These are phyloP conservation scores for Brachionus calyciflorus DNA, from an alignment of 1,140 invertebrate genomes.

Conservation along the genomic window DNA sequence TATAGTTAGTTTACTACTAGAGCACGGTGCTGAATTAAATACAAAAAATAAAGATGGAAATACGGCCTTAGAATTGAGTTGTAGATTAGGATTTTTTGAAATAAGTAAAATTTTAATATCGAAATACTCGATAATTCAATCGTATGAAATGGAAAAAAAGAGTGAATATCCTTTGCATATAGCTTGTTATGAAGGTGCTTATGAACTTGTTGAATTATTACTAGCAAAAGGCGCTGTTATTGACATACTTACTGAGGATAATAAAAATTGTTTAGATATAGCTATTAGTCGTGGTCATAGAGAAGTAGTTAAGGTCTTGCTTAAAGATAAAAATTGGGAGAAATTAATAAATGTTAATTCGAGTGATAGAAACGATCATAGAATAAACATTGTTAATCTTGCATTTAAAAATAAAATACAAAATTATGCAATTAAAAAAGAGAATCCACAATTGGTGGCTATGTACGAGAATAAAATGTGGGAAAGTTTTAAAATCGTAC, in stretches of 20 bases:
- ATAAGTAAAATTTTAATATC: constrained; percentile 35
- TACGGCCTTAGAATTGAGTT: constrained; percentile 30
- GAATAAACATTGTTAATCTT: constrained; percentile 2
- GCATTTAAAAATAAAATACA: background rate
- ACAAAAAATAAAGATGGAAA: constrained; percentile 15
- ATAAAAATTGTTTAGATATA: constrained; percentile 44
- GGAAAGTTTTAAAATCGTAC: constrained; percentile 25
- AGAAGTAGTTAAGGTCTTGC: constrained; percentile 15
- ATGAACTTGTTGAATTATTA: constrained; percentile 30
- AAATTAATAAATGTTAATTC: constrained; percentile 27
- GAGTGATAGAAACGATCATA: constrained; percentile 9
- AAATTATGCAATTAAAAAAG: constrained; percentile 4
- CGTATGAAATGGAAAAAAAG: background rate
- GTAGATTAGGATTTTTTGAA: constrained; percentile 35
- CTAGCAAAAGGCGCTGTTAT: constrained; percentile 38
- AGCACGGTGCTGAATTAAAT: background rate
- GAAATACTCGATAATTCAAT: background rate
- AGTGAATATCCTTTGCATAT: constrained; percentile 44
- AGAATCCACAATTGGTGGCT: constrained; percentile 31
- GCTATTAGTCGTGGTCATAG: constrained; percentile 29
- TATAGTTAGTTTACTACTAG: constrained; percentile 18
- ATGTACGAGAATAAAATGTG: constrained; percentile 38
- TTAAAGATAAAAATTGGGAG: constrained; percentile 32
- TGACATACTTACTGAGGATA: constrained; percentile 37
- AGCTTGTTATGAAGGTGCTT: constrained; percentile 34